phyloP scores from a whole-genome alignment of 1,140 invertebrate species.

The Papilio helenus region DNA sequence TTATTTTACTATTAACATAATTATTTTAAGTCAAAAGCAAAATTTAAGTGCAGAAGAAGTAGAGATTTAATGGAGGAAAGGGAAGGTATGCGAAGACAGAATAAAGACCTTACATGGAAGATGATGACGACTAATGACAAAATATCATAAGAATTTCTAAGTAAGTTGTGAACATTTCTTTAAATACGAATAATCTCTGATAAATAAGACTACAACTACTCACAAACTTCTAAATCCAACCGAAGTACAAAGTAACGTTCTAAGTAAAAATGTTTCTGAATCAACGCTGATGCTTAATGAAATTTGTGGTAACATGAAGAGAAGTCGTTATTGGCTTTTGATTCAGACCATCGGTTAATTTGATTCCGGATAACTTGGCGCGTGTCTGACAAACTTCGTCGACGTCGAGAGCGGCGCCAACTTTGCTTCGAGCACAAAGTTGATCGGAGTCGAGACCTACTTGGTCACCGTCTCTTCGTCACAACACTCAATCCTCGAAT shows the following conservation, averaged over 20 bases:
- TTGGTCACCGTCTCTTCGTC: not conserved
- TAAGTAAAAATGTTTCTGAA: slow-evolving; percentile 4
- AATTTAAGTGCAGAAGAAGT: too few relatives aligned
- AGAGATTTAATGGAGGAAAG: too few relatives aligned
- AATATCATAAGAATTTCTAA: too few relatives aligned
- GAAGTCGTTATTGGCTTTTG: slow-evolving; percentile 29
- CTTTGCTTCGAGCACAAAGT: slow-evolving; percentile 13
- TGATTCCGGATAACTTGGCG: slow-evolving; percentile 21
- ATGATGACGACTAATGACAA: too few relatives aligned
- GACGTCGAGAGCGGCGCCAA: not conserved
- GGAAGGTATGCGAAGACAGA: too few relatives aligned
- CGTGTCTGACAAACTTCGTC: slow-evolving; percentile 22
- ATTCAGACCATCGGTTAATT: slow-evolving; percentile 32
- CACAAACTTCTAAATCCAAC: not conserved
- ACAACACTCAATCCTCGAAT: not conserved
- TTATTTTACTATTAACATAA: too few relatives aligned
- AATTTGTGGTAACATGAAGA: slow-evolving; percentile 19
- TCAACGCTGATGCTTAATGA: slow-evolving; percentile 18
- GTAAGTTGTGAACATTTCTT: too few relatives aligned
- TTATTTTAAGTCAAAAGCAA: too few relatives aligned
- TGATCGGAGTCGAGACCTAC: slow-evolving; percentile 2
- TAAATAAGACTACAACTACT: too few relatives aligned
- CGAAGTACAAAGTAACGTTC: not conserved
- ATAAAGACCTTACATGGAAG: too few relatives aligned
- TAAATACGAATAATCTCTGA: too few relatives aligned